Base-by-base conservation (phyloP, 2,888 invertebrate species). In the Sesia apiformis region DNA sequence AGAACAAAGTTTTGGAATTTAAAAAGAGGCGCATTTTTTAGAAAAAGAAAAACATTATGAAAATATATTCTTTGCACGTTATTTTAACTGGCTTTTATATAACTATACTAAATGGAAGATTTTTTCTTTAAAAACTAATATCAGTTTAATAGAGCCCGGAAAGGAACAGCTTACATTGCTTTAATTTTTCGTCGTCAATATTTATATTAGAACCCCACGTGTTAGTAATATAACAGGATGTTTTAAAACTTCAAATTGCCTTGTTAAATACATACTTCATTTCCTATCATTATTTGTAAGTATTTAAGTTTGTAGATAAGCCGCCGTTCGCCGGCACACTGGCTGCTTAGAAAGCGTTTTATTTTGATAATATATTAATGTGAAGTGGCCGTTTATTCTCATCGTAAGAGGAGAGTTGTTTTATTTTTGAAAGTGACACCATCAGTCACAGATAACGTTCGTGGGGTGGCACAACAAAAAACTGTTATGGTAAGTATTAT, bases 381-480 rank as follows among this genome's bases (percentile, higher is more conserved):
- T 78, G 74, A 78, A 79, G 78, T 76, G 80, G 70, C 74, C 83
- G 76, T 84, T 79, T 69, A 75, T 85, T 79, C 77, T 74, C 76
- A 73, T 71, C 60, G 69, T 65, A 64, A 69, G 67, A 60, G 74
- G 72, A 78, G 79, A 74, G 77, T 74, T 71, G 81, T 76, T 85
- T 87, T 86, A 88, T 89, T 89, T 88, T 89, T 76, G 81, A 85
- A 79, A 83, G 86, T 85, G 79, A 78, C 83, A 76, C 79, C 84
- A 88, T 87, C 79, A 82, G 68, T 89, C 86, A 87, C 80, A 65
- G 83, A 81, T 85, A 86, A 86, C 76, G 83, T 71, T 67, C 70
- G 68, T 64, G 64, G 64, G 67, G 72, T 72, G 78, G 72, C 69
- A 78, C 74, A 79, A 81, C n/a, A 78, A 61, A 81, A 78, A 81